These are phyloP conservation scores for Drosophila sechellia DNA, from an alignment of 1,140 invertebrate genomes.

Conservation along the genomic window DNA sequence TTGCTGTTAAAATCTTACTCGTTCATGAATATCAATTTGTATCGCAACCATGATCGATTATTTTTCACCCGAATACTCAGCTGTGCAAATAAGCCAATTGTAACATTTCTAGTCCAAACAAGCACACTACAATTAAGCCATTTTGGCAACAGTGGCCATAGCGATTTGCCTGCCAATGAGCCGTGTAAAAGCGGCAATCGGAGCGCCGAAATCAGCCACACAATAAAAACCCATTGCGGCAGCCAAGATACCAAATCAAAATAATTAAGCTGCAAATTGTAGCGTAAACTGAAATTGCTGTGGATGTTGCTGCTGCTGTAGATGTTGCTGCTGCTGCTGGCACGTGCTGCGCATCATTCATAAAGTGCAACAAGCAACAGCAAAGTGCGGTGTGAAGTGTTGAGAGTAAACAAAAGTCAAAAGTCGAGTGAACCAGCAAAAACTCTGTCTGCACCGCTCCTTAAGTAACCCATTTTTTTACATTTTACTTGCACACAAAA, in stretches of 20 bases:
- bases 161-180: constrained; percentile 45
- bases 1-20: too few species aligned
- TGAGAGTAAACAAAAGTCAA: constrained; percentile 49
- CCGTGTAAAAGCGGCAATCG: constrained; percentile 58
- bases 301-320: constrained; percentile 6
- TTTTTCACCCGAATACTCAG: background rate
- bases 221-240: constrained; percentile 15
- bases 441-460: background rate
- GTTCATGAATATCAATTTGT: background rate
- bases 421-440: constrained; percentile 11
- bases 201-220: constrained; percentile 35
- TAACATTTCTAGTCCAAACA: background rate
- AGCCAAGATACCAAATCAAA: constrained; percentile 28
- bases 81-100: constrained; percentile 28
- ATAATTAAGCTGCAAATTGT: constrained; percentile 72
- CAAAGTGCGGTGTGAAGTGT: constrained; percentile 35
- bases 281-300: constrained; percentile 52
- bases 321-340: constrained; percentile 12
- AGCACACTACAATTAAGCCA: constrained; percentile 6
- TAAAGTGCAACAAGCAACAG: constrained; percentile 53
- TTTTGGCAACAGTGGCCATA: constrained; percentile 11
- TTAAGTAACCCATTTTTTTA: background rate
- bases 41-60: background rate
- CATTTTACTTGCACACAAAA: background rate
- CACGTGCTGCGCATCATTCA: constrained; percentile 73